phyloP scores from a whole-genome alignment of 1,140 invertebrate genomes.

The Nylanderia fulva region DNA sequence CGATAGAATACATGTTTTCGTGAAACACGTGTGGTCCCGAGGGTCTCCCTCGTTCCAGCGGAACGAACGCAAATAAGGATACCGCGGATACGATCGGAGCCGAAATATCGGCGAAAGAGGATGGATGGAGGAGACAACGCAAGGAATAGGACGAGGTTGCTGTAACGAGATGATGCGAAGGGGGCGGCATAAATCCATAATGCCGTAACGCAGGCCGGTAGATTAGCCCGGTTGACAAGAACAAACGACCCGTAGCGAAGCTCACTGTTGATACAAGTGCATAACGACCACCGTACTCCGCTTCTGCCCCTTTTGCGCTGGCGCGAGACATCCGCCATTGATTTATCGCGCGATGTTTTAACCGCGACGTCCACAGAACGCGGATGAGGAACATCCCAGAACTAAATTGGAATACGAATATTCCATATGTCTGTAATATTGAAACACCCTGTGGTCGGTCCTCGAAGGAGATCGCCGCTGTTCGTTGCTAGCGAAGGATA shows the following conservation, averaged over 20 bases:
- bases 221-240: constrained; percentile 78
- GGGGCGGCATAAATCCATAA: constrained; percentile 70
- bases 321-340: constrained; percentile 70
- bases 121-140: neutral
- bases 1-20: neutral
- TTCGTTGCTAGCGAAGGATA: too few species aligned
- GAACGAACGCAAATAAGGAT: constrained; percentile 9
- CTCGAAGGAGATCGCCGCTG: neutral
- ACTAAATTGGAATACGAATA: constrained; percentile 36
- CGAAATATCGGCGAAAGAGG: neutral
- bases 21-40: neutral
- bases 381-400: constrained; percentile 34
- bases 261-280: constrained; percentile 72
- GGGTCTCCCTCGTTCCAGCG: neutral
- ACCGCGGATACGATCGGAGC: neutral
- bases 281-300: constrained; percentile 64
- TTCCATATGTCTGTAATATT: neutral
- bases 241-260: constrained; percentile 70
- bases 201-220: constrained; percentile 51
- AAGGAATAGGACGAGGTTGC: neutral
- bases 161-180: constrained; percentile 63
- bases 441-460: neutral
- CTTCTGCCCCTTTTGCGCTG: constrained; percentile 24
- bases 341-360: constrained; percentile 75
- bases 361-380: constrained; percentile 42